These are phyloP conservation scores for Mylabris phalerata DNA, from an alignment of 1,140 invertebrate species.

Conservation along the genomic window DNA sequence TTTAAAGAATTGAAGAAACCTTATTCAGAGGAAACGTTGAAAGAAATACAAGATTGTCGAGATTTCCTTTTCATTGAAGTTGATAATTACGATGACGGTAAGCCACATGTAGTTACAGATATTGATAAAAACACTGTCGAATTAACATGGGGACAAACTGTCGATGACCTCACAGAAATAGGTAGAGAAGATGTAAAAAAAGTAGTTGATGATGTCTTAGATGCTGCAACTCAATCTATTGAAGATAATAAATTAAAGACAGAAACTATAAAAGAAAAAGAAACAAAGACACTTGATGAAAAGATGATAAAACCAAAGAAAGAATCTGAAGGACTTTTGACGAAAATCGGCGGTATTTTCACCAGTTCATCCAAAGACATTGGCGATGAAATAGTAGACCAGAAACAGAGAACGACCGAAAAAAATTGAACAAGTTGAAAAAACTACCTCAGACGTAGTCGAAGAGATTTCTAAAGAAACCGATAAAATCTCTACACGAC, in stretches of 20 bases:
- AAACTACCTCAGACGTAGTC: neutral
- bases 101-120: slow-evolving; percentile 2
- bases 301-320: neutral
- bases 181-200: no score
- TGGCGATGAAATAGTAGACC: slow-evolving; percentile 3
- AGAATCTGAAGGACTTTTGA: slow-evolving; percentile 8
- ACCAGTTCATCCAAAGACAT: neutral
- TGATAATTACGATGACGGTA: slow-evolving; percentile 9
- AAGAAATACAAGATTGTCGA: slow-evolving; percentile 8
- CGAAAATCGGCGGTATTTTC: slow-evolving; percentile 1
- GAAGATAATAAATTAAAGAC: no score
- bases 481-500: neutral
- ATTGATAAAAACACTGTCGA: neutral
- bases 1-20: neutral
- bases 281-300: neutral
- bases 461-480: neutral
- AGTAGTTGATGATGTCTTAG: no score
- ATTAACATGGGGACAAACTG: neutral
- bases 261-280: neutral
- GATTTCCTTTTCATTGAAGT: slow-evolving; percentile 12
- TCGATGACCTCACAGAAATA: neutral
- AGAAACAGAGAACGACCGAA: slow-evolving; percentile 10
- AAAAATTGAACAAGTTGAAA: neutral
- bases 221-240: no score
- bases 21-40: neutral